Evolutionary conservation across 1,140 invertebrate species (phyloP).

Genomic region (Drosophila lini): DNA sequence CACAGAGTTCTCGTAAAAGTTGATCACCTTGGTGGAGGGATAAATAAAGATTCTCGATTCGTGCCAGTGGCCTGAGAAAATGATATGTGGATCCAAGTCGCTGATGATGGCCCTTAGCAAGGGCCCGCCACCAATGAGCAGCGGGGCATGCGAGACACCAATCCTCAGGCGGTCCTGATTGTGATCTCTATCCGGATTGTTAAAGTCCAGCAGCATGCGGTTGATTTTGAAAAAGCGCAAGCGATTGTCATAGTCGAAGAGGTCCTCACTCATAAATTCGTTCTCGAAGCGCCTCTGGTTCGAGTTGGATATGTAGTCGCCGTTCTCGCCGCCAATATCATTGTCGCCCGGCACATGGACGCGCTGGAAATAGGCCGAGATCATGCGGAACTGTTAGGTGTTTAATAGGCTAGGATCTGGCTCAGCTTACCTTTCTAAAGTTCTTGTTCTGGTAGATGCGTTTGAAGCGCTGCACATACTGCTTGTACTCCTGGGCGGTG

Average conservation of each 20-base stretch:
- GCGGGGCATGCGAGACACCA: conserved; percentile 89
- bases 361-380: conserved; percentile 84
- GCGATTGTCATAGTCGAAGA: conserved; percentile 86
- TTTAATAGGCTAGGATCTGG: background rate
- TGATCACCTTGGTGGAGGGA: conserved; percentile 71
- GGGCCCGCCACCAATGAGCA: conserved; percentile 87
- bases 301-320: conserved; percentile 88
- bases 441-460: conserved; percentile 88
- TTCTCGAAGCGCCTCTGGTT: conserved; percentile 92
- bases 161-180: conserved; percentile 87
- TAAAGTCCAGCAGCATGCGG: conserved; percentile 87
- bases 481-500: conserved; percentile 87
- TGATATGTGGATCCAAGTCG: conserved; percentile 88
- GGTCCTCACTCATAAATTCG: conserved; percentile 89
- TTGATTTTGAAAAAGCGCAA: conserved; percentile 88
- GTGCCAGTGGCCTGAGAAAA: conserved; percentile 94
- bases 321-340: conserved; percentile 96
- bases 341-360: conserved; percentile 97
- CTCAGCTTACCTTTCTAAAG: conserved; percentile 84
- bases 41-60: conserved; percentile 85
- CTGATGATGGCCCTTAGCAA: conserved; percentile 87
- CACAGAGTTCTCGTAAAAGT: conserved; percentile 84
- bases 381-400: conserved; percentile 86
- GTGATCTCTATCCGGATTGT: conserved; percentile 86
- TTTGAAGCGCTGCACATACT: conserved; percentile 89